phyloP scores from a whole-genome alignment of 2,797 vertebrate species.

The Ceyx erithaca region DNA sequence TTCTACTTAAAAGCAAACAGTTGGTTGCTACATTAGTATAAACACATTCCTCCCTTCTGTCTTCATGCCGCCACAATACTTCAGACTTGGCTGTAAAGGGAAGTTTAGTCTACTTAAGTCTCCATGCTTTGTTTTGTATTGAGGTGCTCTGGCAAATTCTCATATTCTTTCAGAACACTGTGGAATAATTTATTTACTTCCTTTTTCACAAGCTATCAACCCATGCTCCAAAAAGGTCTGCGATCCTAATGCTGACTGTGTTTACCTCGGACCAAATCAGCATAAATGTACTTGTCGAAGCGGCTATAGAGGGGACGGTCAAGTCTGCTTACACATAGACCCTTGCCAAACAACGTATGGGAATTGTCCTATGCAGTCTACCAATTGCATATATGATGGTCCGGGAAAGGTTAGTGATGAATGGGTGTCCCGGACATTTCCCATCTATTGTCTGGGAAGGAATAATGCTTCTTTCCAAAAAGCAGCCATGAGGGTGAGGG shows the following conservation, averaged over 20 bases:
- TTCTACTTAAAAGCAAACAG: slow-evolving; percentile 27
- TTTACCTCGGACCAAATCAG: slow-evolving; percentile 84
- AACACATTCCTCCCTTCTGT: slow-evolving; percentile 36
- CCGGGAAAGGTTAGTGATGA: slow-evolving; percentile 86
- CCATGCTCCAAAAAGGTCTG: slow-evolving; percentile 85
- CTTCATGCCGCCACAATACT: background rate
- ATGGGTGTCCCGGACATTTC: background rate
- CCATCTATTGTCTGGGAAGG: background rate
- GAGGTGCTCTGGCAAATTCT: background rate
- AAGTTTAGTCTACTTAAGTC: slow-evolving; percentile 28
- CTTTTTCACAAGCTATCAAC: slow-evolving; percentile 84
- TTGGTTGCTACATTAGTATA: slow-evolving; percentile 21
- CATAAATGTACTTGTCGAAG: slow-evolving; percentile 84
- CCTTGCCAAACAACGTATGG: slow-evolving; percentile 86
- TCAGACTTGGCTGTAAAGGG: background rate
- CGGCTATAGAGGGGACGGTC: slow-evolving; percentile 88
- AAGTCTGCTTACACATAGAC: slow-evolving; percentile 85
- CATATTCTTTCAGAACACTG: background rate
- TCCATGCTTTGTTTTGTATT: background rate
- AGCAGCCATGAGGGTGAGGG: background rate
- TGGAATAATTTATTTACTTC: background rate
- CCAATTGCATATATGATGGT: slow-evolving; percentile 84
- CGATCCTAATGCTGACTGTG: slow-evolving; percentile 81
- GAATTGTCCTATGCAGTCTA: slow-evolving; percentile 79
- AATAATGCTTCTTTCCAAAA: background rate